phyloP scores from a whole-genome alignment of 2,888 invertebrate species.

The Sinotaia quadrata region DNA sequence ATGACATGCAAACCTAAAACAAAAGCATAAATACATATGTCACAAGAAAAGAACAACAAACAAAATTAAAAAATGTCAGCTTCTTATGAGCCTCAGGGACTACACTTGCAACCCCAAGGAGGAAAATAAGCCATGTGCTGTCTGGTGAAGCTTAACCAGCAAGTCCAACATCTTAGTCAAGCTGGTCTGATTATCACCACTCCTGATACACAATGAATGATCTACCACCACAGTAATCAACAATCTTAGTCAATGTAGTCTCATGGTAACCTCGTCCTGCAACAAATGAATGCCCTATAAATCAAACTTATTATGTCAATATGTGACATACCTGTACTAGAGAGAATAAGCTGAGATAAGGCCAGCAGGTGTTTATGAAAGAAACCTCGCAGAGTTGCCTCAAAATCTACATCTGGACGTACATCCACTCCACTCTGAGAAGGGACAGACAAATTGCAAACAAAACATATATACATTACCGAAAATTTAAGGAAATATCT shows the following conservation, averaged over 20 bases:
- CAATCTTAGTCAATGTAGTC: background rate
- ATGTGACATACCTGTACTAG: background rate
- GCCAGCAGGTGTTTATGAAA: constrained; percentile 66
- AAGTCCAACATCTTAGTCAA: constrained; percentile 13
- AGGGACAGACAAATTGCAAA: constrained; percentile 27
- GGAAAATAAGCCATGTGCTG: constrained; percentile 19
- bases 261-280: no score
- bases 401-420: constrained; percentile 71
- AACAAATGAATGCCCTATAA: background rate
- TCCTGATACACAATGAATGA: background rate
- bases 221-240: background rate
- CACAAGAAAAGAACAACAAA: no score
- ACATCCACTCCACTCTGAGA: constrained; percentile 65
- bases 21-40: no score
- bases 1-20: no score
- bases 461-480: background rate
- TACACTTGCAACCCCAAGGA: background rate
- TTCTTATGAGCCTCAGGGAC: constrained; percentile 8
- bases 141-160: constrained; percentile 32
- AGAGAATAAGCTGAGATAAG: constrained; percentile 37
- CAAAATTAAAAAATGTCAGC: constrained; percentile 1
- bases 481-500: no score
- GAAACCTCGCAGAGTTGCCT: constrained; percentile 70
- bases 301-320: background rate
- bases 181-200: constrained; percentile 31